A percentile compares a stretch with the other conserved stretches of the same genome.
These are phyloP conservation scores for Maniola hyperantus DNA, from an alignment of 2,888 invertebrate species.

Conservation along the genomic window DNA sequence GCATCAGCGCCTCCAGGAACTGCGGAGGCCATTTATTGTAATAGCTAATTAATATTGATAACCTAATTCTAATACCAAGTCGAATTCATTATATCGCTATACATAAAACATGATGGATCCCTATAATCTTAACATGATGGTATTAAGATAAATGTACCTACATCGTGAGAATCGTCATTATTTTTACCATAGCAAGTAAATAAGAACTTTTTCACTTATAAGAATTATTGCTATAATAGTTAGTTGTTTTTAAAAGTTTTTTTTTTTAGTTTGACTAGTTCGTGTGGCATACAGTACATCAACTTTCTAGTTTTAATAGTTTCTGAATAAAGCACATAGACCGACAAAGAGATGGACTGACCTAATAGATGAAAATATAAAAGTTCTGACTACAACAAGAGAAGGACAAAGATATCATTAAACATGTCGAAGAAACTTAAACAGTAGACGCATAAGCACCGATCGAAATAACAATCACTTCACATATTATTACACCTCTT, in stretches of 20 bases:
- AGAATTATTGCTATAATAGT: not conserved
- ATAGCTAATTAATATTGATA: constrained; percentile 68
- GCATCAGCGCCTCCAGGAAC: constrained; percentile 43
- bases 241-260: not conserved
- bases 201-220: no score
- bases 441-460: constrained; percentile 38
- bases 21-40: constrained; percentile 50
- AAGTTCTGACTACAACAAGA: constrained; percentile 10
- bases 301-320: no score
- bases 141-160: constrained; percentile 2
- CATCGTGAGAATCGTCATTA: not conserved
- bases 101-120: constrained; percentile 55
- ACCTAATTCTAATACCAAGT: constrained; percentile 48
- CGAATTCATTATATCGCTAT: constrained; percentile 52
- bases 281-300: no score
- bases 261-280: no score
- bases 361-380: not conserved
- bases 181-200: not conserved
- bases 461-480: constrained; percentile 42
- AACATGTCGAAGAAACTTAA: constrained; percentile 33
- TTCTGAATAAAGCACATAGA: no score
- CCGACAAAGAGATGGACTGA: no score
- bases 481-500: constrained; percentile 48
- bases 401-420: constrained; percentile 24
- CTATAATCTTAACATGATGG: constrained; percentile 14